Evolutionary conservation across 2,888 invertebrate species (phyloP).

Genomic region (Drosophila longiperda): DNA sequence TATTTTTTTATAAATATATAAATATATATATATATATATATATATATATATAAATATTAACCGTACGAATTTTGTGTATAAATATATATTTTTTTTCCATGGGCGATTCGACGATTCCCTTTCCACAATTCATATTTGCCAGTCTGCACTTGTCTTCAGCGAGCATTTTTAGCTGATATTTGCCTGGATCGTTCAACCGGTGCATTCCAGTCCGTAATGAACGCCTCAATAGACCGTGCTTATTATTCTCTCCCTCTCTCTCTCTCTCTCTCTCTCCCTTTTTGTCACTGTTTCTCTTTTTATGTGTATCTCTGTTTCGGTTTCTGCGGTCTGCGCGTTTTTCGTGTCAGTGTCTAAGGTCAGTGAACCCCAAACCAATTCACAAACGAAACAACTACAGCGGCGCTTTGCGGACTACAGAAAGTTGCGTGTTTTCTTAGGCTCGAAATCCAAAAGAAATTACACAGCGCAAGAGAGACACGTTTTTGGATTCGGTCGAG

Average conservation of each 20-base stretch:
- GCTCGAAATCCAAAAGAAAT: conserved; percentile 42
- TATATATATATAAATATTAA: neutral
- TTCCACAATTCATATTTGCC: neutral
- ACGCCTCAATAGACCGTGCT: conserved; percentile 29
- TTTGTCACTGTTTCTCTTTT: neutral
- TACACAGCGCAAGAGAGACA: conserved; percentile 37
- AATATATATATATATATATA: neutral
- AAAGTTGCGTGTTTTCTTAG: conserved; percentile 74
- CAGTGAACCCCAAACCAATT: conserved; percentile 56
- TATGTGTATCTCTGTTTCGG: neutral
- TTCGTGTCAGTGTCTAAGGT: conserved; percentile 59
- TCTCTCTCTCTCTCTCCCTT: neutral
- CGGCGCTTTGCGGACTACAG: conserved; percentile 6
- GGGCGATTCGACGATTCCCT: neutral
- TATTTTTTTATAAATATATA: neutral
- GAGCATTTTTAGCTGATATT: conserved; percentile 10
- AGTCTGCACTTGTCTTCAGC: conserved; percentile 14
- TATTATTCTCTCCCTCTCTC: neutral
- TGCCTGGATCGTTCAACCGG: conserved; percentile 38
- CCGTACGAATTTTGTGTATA: neutral
- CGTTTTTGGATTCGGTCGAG: conserved; percentile 7
- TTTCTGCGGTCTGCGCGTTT: conserved; percentile 4
- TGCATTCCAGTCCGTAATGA: conserved; percentile 21
- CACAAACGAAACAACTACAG: conserved; percentile 8
- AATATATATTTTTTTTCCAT: neutral